A percentile compares a stretch with the other conserved stretches of the same genome.
These are phyloP conservation scores for Himalopsyche anomala DNA, from an alignment of 2,888 invertebrate species.

Conservation along the genomic window DNA sequence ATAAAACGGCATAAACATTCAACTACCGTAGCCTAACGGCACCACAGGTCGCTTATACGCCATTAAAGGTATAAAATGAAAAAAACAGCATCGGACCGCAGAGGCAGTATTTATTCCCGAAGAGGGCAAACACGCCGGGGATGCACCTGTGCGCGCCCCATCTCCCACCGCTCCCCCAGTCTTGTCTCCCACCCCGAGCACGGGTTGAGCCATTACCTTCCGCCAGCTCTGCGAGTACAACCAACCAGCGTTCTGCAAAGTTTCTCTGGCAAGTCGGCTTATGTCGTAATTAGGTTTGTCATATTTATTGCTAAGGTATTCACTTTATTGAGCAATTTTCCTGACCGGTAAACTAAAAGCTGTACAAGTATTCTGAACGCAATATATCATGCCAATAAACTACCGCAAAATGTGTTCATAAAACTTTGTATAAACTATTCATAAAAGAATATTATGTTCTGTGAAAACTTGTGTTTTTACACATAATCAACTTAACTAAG, in stretches of 20 bases:
- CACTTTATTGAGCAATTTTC: conserved; percentile 42
- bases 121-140: conserved; percentile 43
- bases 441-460: too few relatives aligned
- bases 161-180: background rate
- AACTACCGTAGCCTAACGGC: conserved; percentile 8
- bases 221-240: conserved; percentile 18
- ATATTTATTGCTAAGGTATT: conserved; percentile 38
- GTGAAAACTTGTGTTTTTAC: too few relatives aligned
- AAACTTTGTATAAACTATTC: too few relatives aligned
- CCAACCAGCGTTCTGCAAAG: conserved; percentile 42
- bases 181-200: background rate
- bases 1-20: conserved; percentile 29
- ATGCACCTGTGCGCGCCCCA: conserved; percentile 41
- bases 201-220: conserved; percentile 1
- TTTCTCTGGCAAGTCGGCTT: conserved; percentile 34
- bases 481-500: too few relatives aligned
- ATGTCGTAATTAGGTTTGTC: conserved; percentile 41
- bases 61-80: conserved; percentile 12
- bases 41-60: conserved; percentile 38
- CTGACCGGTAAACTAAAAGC: conserved; percentile 35
- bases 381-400: background rate
- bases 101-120: conserved; percentile 32
- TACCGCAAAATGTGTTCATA: too few relatives aligned
- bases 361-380: background rate
- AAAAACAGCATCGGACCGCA: conserved; percentile 18